A percentile compares a stretch with the other conserved stretches of the same genome.
Evolutionary conservation across 1,140 invertebrate species (phyloP).

Genomic region (Wiebesia pumilae): DNA sequence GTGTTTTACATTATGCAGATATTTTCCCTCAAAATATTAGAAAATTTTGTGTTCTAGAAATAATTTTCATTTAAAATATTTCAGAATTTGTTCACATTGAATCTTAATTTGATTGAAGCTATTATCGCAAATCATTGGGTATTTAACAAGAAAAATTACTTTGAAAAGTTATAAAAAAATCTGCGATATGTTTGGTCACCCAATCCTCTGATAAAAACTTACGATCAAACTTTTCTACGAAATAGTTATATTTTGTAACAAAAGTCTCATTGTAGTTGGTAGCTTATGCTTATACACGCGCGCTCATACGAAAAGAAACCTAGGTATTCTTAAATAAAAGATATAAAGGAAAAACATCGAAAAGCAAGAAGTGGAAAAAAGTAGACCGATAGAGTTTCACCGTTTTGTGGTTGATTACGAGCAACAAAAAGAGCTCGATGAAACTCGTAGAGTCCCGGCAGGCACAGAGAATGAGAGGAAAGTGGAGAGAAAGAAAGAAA

Average conservation of each 20-base stretch:
- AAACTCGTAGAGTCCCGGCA: constrained; percentile 38
- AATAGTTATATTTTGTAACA: background rate
- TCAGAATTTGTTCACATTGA: background rate
- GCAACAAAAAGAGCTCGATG: constrained; percentile 43
- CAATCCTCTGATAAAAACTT: background rate
- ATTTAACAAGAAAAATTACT: background rate
- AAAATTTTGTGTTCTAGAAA: background rate
- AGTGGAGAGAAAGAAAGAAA: background rate
- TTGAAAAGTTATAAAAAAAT: background rate
- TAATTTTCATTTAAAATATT: background rate
- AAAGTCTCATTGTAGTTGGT: background rate
- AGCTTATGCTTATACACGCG: background rate
- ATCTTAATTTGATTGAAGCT: background rate
- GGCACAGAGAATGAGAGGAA: constrained; percentile 19
- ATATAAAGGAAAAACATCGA: background rate
- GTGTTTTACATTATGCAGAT: no score
- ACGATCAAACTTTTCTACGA: background rate
- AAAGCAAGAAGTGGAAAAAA: constrained; percentile 28
- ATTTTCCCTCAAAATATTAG: no score
- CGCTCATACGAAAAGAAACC: background rate
- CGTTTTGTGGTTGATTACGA: constrained; percentile 50
- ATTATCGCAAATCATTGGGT: background rate
- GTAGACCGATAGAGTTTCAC: constrained; percentile 39
- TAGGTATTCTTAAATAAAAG: background rate
- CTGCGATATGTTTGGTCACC: background rate